Evolutionary conservation across 2,797 vertebrate species (phyloP), one percentile per base, ranked within the genome.

Genomic region (Spinus pinus): DNA sequence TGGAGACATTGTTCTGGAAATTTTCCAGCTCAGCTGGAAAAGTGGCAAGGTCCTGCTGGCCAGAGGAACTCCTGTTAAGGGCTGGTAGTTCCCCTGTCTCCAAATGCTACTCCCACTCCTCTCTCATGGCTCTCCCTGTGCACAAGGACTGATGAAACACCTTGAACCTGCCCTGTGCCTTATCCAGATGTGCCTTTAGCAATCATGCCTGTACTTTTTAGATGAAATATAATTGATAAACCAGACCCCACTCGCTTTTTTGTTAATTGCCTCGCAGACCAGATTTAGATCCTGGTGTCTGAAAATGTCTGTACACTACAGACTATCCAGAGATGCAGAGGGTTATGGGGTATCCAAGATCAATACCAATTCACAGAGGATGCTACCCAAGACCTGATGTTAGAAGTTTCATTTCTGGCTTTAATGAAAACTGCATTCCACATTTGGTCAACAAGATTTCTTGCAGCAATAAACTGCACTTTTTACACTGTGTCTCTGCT

Each of bases 291-390:
- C 27, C 49, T 18, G 5, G 78, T 53, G 86, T 56, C 41, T 67
- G 67, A 64, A 85, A 81, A 54, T 1, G 1, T 56, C 62, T 88
- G 62, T 20, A 64, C 21, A 1, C 49, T 81, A 50, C 31, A 91
- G 64, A 30, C 27, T 30, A 23, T 49, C 72, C 91, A 84, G 88
- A 60, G 71, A 51, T 56, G 58, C 30, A 71, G 66, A 56, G 10
- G 4, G 60, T 91, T 86, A 56, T 51, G 81, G 81, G 88, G 54
- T 84, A 82, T 71, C 50, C 37, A 65, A 57, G 90, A 97, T 97
- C 91, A 88, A 96, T 97, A 95, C 23, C 80, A 91, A 91, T 95
- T 91, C 93, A 83, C 77, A 93, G 75, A 96, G 78, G 93, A 91
- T 81, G n/a, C 77, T 94, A 54, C 44, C 57, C 79, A 70, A 65